Evolutionary conservation across 2,113 vertebrate species (phyloP).

Genomic region (Malurus elegans): DNA sequence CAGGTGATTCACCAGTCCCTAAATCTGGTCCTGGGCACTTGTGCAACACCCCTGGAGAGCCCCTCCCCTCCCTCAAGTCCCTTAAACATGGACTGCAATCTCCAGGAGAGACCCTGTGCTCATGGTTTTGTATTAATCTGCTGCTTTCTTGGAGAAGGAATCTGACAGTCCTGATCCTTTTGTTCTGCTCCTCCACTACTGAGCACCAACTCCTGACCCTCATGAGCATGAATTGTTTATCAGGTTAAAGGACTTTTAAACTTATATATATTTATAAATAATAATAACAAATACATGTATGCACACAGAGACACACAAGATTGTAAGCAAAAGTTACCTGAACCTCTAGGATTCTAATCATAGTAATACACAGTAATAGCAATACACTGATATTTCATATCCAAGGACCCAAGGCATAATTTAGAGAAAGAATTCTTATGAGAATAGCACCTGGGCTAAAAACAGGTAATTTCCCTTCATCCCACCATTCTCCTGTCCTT

Average conservation of each 20-base stretch:
- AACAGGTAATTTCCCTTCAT: background rate
- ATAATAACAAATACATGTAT: background rate
- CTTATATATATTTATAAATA: fast-evolving
- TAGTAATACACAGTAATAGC: too few species aligned
- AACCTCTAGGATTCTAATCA: background rate
- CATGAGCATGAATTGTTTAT: background rate
- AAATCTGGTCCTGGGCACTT: background rate
- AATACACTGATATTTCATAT: background rate
- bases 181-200: background rate
- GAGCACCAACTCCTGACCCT: background rate
- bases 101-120: background rate
- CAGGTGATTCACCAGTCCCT: background rate
- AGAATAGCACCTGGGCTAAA: background rate
- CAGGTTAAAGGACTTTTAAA: background rate
- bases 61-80: background rate
- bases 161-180: background rate
- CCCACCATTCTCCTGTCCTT: background rate
- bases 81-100: background rate
- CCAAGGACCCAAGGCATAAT: background rate
- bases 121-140: background rate
- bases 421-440: background rate
- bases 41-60: background rate
- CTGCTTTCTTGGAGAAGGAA: background rate
- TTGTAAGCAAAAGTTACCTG: background rate
- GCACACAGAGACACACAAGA: background rate